These are phyloP conservation scores for Oncorhynchus kisutch DNA, from an alignment of 2,113 vertebrate genomes.

Conservation along the genomic window DNA sequence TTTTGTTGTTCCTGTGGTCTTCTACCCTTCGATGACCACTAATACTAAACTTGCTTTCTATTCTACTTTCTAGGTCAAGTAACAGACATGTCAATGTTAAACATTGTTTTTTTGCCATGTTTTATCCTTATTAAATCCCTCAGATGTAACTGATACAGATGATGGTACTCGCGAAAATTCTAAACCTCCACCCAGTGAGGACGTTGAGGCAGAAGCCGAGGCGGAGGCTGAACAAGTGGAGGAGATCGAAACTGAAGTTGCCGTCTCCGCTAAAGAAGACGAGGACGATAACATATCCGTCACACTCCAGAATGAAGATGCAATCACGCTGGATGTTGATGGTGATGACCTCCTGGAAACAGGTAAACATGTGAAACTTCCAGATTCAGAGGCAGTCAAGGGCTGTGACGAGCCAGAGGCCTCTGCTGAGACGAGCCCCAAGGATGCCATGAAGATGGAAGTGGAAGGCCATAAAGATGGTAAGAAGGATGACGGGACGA, in stretches of 20 bases:
- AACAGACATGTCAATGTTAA: slow-evolving; percentile 94
- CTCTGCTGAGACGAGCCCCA: slow-evolving; percentile 86
- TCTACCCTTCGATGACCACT: slow-evolving; percentile 90
- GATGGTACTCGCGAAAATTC: slow-evolving; percentile 99
- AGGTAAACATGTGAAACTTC: slow-evolving; percentile 99
- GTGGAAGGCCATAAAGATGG: slow-evolving; percentile 91
- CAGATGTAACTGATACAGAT: slow-evolving; percentile 99
- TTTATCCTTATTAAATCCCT: slow-evolving; percentile 99
- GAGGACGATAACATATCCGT: slow-evolving; percentile 99
- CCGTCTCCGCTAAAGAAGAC: slow-evolving; percentile 88
- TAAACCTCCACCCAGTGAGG: slow-evolving; percentile 94
- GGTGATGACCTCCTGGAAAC: slow-evolving; percentile 99
- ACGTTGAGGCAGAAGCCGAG: slow-evolving; percentile 63
- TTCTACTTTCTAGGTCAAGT: slow-evolving; percentile 91
- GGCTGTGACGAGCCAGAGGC: slow-evolving; percentile 86
- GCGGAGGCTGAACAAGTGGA: slow-evolving; percentile 66
- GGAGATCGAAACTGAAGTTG: slow-evolving; percentile 85
- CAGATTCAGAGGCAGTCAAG: slow-evolving; percentile 97
- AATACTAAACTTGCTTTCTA: slow-evolving; percentile 94
- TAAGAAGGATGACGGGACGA: slow-evolving; percentile 93
- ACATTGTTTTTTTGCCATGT: slow-evolving; percentile 98
- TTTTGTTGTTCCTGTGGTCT: slow-evolving; percentile 90
- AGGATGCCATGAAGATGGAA: slow-evolving; percentile 88
- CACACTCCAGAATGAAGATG: slow-evolving; percentile 99
- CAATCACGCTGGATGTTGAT: slow-evolving; percentile 99